A percentile compares a stretch with the other conserved stretches of the same genome.
These are phyloP conservation scores for Muscicapa adusta DNA, from an alignment of 2,113 vertebrate genomes.

Conservation along the genomic window DNA sequence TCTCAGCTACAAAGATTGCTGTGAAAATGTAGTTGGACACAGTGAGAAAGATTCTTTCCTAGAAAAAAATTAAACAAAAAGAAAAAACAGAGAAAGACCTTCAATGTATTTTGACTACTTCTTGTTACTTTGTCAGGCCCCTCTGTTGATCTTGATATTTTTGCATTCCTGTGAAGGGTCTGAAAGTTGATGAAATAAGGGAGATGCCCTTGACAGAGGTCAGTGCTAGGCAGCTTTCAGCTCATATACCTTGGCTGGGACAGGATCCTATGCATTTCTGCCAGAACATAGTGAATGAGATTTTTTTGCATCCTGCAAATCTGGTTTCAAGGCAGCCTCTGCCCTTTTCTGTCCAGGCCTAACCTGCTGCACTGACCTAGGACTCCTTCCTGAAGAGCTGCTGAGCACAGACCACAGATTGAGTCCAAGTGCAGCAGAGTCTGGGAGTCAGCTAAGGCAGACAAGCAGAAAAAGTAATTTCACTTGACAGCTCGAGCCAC, in stretches of 20 bases:
- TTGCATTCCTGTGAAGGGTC: neutral
- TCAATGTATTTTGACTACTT: neutral
- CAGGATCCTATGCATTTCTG: neutral
- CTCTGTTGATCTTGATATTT: neutral
- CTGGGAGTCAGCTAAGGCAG: neutral
- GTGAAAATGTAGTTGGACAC: conserved; percentile 98
- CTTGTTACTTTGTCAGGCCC: neutral
- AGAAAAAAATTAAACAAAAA: neutral
- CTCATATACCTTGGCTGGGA: neutral
- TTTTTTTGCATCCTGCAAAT: neutral
- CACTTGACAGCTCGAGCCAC: neutral
- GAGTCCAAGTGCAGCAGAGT: neutral
- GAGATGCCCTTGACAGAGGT: neutral
- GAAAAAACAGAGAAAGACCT: neutral
- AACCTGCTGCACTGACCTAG: neutral
- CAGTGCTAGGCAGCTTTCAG: neutral
- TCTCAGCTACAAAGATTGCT: conserved; percentile 94
- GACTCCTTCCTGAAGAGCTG: neutral
- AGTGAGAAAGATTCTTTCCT: conserved; percentile 94
- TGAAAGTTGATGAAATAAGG: neutral
- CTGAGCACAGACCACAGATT: neutral
- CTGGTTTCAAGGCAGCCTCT: neutral
- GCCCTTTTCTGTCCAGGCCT: neutral
- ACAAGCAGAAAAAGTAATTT: neutral
- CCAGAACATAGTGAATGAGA: neutral